These are phyloP conservation scores for Andrena bucephala DNA, from an alignment of 2,888 invertebrate species.

Conservation along the genomic window DNA sequence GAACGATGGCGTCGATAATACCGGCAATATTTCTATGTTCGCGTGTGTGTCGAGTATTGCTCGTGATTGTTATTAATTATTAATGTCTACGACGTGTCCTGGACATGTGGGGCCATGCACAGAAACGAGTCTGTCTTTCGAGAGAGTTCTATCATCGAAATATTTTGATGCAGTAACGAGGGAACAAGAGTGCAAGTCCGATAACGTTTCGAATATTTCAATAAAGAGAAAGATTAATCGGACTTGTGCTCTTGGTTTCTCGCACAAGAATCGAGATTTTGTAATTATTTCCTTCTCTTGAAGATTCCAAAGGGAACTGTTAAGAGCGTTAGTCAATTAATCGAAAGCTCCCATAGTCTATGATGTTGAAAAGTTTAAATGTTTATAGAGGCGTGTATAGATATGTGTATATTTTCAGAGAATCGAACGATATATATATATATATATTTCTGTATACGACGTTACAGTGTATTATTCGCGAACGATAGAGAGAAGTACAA, in stretches of 20 bases:
- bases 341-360: not conserved
- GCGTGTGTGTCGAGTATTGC: not conserved
- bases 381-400: conserved; percentile 18
- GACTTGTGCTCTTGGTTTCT: not conserved
- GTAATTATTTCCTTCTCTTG: not conserved
- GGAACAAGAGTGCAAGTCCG: no score
- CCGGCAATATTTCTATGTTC: conserved; percentile 5
- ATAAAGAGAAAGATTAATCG: no score
- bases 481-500: not conserved
- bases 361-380: conserved; percentile 14
- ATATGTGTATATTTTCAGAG: conserved; percentile 41
- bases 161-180: no score
- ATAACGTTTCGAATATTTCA: no score
- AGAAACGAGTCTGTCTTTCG: not conserved
- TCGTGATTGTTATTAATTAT: conserved; percentile 9
- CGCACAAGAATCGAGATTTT: not conserved
- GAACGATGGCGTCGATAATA: not conserved
- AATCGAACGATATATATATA: conserved; percentile 20
- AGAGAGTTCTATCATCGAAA: not conserved
- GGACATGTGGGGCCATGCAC: not conserved
- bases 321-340: conserved; percentile 39
- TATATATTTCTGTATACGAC: conserved; percentile 22
- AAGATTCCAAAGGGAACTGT: not conserved
- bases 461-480: conserved; percentile 20
- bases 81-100: not conserved